These are phyloP conservation scores for Sycophila sp. DNA, from an alignment of 1,140 invertebrate species.

Conservation along the genomic window DNA sequence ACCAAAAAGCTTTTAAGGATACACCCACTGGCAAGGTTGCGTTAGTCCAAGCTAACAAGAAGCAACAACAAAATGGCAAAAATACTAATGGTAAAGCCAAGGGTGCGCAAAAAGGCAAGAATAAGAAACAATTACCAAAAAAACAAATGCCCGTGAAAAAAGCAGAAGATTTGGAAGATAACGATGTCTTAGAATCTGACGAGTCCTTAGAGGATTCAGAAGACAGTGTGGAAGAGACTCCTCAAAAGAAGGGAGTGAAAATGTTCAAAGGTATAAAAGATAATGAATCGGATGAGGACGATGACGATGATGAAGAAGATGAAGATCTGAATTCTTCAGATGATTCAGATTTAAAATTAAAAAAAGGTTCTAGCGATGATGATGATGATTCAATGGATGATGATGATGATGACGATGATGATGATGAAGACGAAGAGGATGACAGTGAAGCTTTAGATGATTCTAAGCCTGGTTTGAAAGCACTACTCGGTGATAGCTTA, in stretches of 20 bases:
- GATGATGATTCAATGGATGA: slow-evolving; percentile 40
- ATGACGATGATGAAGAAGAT: slow-evolving; percentile 30
- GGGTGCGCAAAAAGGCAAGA: neutral
- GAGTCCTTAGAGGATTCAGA: slow-evolving; percentile 20
- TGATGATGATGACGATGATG: slow-evolving; percentile 33
- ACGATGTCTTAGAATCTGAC: slow-evolving; percentile 5
- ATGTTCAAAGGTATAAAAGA: slow-evolving; percentile 46
- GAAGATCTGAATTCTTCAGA: slow-evolving; percentile 34
- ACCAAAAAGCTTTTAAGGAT: neutral
- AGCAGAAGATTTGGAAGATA: neutral
- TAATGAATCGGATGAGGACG: slow-evolving; percentile 18
- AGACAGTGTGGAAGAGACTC: neutral
- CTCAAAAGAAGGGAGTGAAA: slow-evolving; percentile 44
- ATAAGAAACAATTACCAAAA: slow-evolving; percentile 1
- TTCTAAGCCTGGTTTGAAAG: slow-evolving; percentile 37
- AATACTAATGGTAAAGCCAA: neutral
- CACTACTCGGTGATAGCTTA: slow-evolving; percentile 29
- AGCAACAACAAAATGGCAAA: neutral
- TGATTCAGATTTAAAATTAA: slow-evolving; percentile 21
- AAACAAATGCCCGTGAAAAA: neutral
- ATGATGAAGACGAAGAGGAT: slow-evolving; percentile 29
- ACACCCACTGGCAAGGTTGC: neutral
- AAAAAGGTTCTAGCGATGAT: too few relatives aligned
- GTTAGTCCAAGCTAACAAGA: neutral
- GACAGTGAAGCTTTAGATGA: too few relatives aligned